phyloP scores from a whole-genome alignment of 2,797 vertebrate genomes.

The Betta splendens region DNA sequence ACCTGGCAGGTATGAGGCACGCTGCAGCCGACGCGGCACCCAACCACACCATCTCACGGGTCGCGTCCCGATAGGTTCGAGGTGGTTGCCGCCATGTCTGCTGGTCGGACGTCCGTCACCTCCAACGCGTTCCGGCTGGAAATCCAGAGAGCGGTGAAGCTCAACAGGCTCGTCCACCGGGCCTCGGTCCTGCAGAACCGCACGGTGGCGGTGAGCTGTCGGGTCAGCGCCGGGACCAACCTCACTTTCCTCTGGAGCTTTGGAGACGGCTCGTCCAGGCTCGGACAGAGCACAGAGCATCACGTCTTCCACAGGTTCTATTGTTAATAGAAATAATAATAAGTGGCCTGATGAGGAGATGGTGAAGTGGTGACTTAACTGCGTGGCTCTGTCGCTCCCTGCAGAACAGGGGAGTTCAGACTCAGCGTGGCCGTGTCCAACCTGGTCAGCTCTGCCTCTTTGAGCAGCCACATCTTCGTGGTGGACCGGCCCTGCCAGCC shows the following conservation, averaged over 20 bases:
- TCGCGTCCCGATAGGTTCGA: constrained; percentile 72
- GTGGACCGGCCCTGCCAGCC: constrained; percentile 80
- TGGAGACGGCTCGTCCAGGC: constrained; percentile 77
- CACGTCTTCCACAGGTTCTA: constrained; percentile 80
- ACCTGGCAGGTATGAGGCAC: constrained; percentile 73
- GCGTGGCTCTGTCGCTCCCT: constrained; percentile 37
- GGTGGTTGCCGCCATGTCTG: constrained; percentile 69
- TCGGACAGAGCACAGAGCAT: constrained; percentile 63
- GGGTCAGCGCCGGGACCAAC: constrained; percentile 79
- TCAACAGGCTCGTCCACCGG: constrained; percentile 76
- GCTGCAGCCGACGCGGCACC: background rate
- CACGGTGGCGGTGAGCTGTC: constrained; percentile 73
- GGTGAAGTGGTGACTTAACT: too few species aligned
- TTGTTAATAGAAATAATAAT: too few species aligned
- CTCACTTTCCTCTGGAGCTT: constrained; percentile 84
- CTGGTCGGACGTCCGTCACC: constrained; percentile 42
- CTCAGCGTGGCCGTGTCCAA: constrained; percentile 80
- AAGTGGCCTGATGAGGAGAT: too few species aligned
- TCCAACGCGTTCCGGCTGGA: constrained; percentile 71
- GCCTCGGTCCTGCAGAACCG: constrained; percentile 77
- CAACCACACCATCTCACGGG: background rate
- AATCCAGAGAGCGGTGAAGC: constrained; percentile 77
- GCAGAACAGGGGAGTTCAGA: constrained; percentile 83
- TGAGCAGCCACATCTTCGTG: constrained; percentile 82
- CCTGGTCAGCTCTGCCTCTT: constrained; percentile 77